Evolutionary conservation across 2,113 vertebrate species (phyloP).

Genomic region (Budorcas taxicolor): DNA sequence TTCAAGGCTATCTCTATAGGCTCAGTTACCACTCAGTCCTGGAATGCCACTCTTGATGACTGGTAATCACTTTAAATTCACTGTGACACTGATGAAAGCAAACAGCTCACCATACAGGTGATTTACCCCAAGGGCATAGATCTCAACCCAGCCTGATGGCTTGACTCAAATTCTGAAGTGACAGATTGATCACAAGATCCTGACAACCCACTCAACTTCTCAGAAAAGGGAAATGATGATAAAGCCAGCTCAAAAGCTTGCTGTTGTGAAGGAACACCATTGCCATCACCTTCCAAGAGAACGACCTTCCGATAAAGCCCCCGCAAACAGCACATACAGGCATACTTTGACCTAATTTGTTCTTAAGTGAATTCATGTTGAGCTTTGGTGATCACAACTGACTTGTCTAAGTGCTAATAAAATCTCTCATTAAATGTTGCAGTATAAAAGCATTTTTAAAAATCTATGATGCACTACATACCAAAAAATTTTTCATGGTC

Average conservation of each 20-base stretch:
- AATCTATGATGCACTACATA: neutral
- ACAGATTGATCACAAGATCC: neutral
- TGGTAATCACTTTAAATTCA: neutral
- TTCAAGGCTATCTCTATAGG: neutral
- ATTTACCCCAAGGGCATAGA: neutral
- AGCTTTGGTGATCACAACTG: neutral
- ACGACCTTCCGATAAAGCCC: neutral
- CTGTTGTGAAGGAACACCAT: neutral
- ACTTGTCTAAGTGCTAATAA: neutral
- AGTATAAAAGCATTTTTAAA: neutral
- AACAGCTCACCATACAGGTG: neutral
- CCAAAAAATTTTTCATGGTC: neutral
- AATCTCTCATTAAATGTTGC: neutral
- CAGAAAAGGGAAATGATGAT: neutral
- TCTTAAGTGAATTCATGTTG: neutral
- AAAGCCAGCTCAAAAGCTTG: neutral
- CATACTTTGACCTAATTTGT: neutral
- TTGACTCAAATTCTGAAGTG: slow-evolving; percentile 10
- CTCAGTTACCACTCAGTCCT: neutral
- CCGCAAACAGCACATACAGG: neutral
- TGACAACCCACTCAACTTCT: neutral
- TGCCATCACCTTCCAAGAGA: neutral
- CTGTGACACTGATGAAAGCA: neutral
- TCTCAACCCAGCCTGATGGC: neutral
- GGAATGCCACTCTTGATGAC: neutral